These are phyloP conservation scores for Euwallacea similis DNA, from an alignment of 1,140 invertebrate genomes.

Conservation along the genomic window DNA sequence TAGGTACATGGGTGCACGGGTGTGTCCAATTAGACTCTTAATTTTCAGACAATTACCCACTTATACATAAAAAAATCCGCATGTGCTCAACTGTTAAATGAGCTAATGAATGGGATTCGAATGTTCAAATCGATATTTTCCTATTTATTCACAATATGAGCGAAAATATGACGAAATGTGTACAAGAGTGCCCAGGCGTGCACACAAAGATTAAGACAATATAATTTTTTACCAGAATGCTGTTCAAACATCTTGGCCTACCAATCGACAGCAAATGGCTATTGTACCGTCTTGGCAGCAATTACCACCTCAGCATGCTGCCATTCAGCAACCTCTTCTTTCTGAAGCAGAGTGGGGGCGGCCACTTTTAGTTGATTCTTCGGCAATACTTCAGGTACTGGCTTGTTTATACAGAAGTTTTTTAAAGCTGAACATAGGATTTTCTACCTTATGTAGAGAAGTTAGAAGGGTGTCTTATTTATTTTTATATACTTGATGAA, in stretches of 20 bases:
- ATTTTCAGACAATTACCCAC: too few species aligned
- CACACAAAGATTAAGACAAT: background rate
- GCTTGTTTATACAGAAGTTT: background rate
- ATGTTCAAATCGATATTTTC: too few species aligned
- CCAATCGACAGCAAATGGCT: slow-evolving; percentile 77
- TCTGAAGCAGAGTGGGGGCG: slow-evolving; percentile 76
- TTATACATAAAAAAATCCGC: too few species aligned
- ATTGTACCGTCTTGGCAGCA: slow-evolving; percentile 89
- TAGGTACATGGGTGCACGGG: too few species aligned
- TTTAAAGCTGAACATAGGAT: background rate
- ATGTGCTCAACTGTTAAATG: too few species aligned
- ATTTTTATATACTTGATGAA: too few species aligned
- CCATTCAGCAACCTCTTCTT: slow-evolving; percentile 70
- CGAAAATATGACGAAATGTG: background rate
- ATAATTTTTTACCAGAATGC: slow-evolving; percentile 62
- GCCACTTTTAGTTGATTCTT: slow-evolving; percentile 79
- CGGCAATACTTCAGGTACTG: slow-evolving; percentile 56
- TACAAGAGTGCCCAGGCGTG: background rate
- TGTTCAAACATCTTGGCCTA: slow-evolving; percentile 79
- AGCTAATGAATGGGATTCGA: too few species aligned
- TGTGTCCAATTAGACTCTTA: too few species aligned
- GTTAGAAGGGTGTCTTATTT: too few species aligned
- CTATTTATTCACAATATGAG: too few species aligned
- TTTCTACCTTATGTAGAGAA: too few species aligned
- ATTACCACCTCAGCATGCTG: slow-evolving; percentile 69